These are phyloP conservation scores for Tokudaia muenninki DNA, from an alignment of 2,797 vertebrate genomes.

Conservation along the genomic window DNA sequence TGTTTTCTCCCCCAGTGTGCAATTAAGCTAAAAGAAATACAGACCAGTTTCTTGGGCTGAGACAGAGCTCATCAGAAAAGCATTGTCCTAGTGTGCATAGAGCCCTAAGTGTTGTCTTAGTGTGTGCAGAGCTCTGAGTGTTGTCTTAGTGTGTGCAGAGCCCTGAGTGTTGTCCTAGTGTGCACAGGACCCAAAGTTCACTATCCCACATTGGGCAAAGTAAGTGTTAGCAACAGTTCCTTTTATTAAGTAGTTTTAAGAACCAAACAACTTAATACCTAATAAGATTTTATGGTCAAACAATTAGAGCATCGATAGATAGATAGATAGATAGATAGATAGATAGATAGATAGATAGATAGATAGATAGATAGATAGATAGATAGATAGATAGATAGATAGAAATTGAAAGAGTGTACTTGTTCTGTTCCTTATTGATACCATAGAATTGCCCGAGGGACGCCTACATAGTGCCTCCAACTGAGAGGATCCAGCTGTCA, in stretches of 20 bases:
- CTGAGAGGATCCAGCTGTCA: neutral
- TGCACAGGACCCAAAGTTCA: neutral
- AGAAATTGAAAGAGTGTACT: neutral
- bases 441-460: neutral
- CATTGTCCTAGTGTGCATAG: neutral
- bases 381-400: too few species aligned
- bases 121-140: too few species aligned
- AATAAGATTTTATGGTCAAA: neutral
- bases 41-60: neutral
- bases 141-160: too few species aligned
- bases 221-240: neutral
- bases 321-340: too few species aligned
- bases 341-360: too few species aligned
- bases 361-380: too few species aligned
- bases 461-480: neutral
- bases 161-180: too few species aligned
- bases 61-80: neutral
- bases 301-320: too few species aligned
- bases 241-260: slow-evolving; percentile 15
- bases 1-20: neutral
- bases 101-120: too few species aligned
- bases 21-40: neutral
- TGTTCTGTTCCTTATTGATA: neutral
- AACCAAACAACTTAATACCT: neutral
- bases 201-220: neutral